phyloP scores from a whole-genome alignment of 2,797 vertebrate species.

The Luscinia luscinia region DNA sequence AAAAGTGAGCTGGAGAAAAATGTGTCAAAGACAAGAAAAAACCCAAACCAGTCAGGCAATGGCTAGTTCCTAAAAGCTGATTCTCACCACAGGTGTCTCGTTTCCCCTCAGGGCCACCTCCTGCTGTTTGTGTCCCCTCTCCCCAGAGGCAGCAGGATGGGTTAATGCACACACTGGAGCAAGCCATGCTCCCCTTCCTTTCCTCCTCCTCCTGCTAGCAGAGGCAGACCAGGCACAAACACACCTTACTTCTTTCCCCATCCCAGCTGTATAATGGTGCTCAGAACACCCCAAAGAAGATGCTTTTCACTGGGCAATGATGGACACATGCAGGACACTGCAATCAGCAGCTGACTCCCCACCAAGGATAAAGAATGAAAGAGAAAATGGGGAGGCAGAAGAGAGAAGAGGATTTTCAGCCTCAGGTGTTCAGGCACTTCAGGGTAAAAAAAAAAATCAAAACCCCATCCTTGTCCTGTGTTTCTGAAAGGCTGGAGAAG shows the following conservation, averaged over 20 bases:
- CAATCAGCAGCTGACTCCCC: background rate
- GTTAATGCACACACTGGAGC: background rate
- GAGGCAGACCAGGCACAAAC: conserved; percentile 15
- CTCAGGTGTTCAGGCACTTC: background rate
- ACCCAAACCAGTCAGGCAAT: background rate
- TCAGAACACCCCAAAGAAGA: background rate
- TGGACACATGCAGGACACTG: background rate
- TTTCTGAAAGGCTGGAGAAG: background rate
- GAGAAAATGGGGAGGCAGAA: background rate
- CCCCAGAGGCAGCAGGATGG: background rate
- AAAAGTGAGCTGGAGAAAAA: conserved; percentile 14
- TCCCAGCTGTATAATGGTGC: background rate
- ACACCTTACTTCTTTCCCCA: background rate
- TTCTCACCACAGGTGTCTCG: conserved; percentile 28
- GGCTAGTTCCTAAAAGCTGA: background rate
- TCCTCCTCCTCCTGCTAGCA: background rate
- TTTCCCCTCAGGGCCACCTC: conserved; percentile 21
- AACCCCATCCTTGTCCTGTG: background rate
- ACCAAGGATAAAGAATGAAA: background rate
- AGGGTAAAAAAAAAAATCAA: background rate
- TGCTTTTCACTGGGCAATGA: background rate
- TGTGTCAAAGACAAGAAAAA: background rate
- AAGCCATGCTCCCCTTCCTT: background rate
- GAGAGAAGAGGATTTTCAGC: background rate
- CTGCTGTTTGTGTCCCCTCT: background rate